A percentile compares a stretch with the other conserved stretches of the same genome.
phyloP scores from a whole-genome alignment of 2,797 vertebrate species.

The Sebastes hubbsi region DNA sequence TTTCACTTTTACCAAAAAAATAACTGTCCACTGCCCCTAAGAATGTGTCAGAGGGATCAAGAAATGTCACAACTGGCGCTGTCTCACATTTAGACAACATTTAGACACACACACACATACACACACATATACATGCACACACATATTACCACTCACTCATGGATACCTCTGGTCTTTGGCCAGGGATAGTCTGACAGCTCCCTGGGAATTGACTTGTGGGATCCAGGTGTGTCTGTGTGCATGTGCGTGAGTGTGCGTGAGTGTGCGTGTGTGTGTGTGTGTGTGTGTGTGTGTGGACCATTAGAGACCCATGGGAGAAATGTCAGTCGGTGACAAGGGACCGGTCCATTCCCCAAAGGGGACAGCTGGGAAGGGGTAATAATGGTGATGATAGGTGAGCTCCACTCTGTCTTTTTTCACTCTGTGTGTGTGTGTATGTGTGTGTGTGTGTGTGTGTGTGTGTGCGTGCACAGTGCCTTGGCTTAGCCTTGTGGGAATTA shows the following conservation, averaged over 20 bases:
- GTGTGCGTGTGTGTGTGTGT: not conserved
- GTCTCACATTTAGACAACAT: constrained; percentile 45
- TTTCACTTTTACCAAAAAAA: constrained; percentile 40
- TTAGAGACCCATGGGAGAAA: constrained; percentile 70
- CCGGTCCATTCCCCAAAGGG: constrained; percentile 74
- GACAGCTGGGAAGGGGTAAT: constrained; percentile 71
- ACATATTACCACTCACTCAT: constrained; percentile 37
- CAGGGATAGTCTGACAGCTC: constrained; percentile 55
- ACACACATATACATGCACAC: not conserved
- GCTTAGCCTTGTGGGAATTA: constrained; percentile 11
- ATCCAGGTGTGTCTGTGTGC: constrained; percentile 1
- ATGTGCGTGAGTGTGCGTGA: constrained; percentile 16
- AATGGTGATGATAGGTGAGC: constrained; percentile 65
- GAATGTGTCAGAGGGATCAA: constrained; percentile 61
- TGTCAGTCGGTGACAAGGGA: constrained; percentile 75
- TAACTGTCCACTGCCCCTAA: constrained; percentile 40
- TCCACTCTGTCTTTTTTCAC: constrained; percentile 23
- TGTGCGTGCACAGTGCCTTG: not conserved
- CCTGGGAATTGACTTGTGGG: constrained; percentile 41
- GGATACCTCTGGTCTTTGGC: constrained; percentile 54
- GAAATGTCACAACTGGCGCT: constrained; percentile 39
- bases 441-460: not conserved
- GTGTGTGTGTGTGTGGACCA: constrained; percentile 36
- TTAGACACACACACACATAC: constrained; percentile 21
- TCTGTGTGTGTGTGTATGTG: constrained; percentile 8